Conservation (phyloP, 1,140 invertebrate genomes). For the Forficula auricularia region DNA sequence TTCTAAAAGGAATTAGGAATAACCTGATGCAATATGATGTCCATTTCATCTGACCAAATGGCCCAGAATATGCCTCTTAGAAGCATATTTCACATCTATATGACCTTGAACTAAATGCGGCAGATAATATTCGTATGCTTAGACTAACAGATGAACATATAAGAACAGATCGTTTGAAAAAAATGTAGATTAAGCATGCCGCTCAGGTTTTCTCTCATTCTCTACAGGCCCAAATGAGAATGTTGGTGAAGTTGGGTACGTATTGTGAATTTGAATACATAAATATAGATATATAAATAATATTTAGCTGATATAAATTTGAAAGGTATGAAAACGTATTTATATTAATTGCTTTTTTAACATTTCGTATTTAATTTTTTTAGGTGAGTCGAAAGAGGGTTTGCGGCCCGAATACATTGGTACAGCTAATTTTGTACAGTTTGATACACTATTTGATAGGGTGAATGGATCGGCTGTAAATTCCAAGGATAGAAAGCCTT, state of each 20-base stretch:
- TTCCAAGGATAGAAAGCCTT: background rate
- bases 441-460: conserved; percentile 1
- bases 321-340: no score
- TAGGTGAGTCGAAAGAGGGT: no score
- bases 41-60: no score
- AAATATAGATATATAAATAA: background rate
- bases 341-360: no score
- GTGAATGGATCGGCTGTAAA: background rate
- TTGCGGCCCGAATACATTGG: no score
- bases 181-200: conserved; percentile 10
- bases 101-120: no score
- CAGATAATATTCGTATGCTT: conserved; percentile 8
- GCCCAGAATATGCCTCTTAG: no score
- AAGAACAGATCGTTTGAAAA: conserved; percentile 7
- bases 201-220: conserved; percentile 8
- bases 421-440: background rate
- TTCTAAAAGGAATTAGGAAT: no score
- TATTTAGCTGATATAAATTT: background rate
- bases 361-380: no score
- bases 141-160: conserved; percentile 11
- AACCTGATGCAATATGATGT: no score
- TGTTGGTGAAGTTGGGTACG: no score
- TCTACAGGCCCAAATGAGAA: background rate
- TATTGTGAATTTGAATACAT: background rate
- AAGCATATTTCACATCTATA: no score